Percentiles rank a stretch among this genome's conserved stretches.
Conservation (phyloP, 2,888 invertebrate species). For the Philaethria dido region DNA sequence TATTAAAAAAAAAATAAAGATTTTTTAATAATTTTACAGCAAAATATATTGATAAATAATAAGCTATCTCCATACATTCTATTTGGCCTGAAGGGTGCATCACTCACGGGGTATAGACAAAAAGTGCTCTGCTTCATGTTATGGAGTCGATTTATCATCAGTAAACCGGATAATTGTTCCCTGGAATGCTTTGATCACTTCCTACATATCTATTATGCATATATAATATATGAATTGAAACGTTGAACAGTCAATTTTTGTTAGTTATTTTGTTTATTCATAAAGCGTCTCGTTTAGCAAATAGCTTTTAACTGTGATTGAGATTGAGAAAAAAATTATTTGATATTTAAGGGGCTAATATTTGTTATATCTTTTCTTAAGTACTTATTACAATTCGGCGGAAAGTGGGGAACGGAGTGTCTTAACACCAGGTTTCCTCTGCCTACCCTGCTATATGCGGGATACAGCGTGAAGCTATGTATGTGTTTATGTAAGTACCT, state of each 20-base stretch:
- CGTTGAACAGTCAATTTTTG: background rate
- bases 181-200: constrained; percentile 56
- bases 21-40: background rate
- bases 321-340: background rate
- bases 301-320: background rate
- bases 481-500: no score
- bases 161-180: constrained; percentile 61
- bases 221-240: constrained; percentile 10
- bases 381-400: no score
- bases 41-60: background rate
- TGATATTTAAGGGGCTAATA: background rate
- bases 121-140: constrained; percentile 61
- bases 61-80: constrained; percentile 44
- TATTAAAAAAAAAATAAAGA: no score
- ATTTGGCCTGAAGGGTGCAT: constrained; percentile 51
- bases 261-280: background rate
- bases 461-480: no score
- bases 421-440: no score
- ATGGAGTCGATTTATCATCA: constrained; percentile 64
- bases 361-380: background rate
- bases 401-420: no score
- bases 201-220: constrained; percentile 40
- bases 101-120: constrained; percentile 56
- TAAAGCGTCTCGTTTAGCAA: background rate
- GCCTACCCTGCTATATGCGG: no score